Base-by-base conservation (phyloP, 2,113 vertebrate genomes). In the Corythornis madagascariensis region DNA sequence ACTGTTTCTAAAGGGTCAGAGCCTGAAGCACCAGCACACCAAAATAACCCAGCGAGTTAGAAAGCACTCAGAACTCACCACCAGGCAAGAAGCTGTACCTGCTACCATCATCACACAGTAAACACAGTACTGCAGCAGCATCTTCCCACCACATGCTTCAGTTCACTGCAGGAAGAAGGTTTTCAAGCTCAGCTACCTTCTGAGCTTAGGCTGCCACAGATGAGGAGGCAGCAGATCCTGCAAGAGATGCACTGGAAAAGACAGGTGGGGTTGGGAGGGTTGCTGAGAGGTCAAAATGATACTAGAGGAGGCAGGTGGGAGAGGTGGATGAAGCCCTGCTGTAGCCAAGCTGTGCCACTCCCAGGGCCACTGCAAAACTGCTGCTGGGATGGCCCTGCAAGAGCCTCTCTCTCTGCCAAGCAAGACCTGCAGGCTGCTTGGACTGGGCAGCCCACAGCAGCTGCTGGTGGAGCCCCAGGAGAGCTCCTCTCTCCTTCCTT, bases 321-420 rank as follows among this genome's bases (percentile, higher is more conserved):
- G 53, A 92, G 60, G 42, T 45, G 17, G 79, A 61, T 61, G 47
- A 88, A 81, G 87, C 53, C 81, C 76, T 91, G 73, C 66, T 75
- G 43, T 70, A 89, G 84, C 61, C 91, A 75, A 79, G 59, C 16
- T 65, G n/a, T 59, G 80, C 80, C 88, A 57, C 56, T 91, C 72
- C 35, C 0, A 0, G 56, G 86, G 92, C 85, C 82, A 88, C 60
- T 80, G 56, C 85, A 89, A 59, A 91, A 83, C 50, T 21, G 9
- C 12, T 40, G 83, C 79, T 77, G 74, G 56, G 83, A 77, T 33
- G 63, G 60, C 6, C 3, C 85, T 86, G 61, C 11, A n/a, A 82
- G 33, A 83, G 88, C n/a, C 25, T 89, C 60, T 79, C 14, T 16
- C 70, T 77, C 29, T 75, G 87, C 80, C 64, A 76, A 89, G 72